A percentile compares a stretch with the other conserved stretches of the same genome.
Conservation (phyloP, 2,113 vertebrate genomes). For the Carollia perspicillata region DNA sequence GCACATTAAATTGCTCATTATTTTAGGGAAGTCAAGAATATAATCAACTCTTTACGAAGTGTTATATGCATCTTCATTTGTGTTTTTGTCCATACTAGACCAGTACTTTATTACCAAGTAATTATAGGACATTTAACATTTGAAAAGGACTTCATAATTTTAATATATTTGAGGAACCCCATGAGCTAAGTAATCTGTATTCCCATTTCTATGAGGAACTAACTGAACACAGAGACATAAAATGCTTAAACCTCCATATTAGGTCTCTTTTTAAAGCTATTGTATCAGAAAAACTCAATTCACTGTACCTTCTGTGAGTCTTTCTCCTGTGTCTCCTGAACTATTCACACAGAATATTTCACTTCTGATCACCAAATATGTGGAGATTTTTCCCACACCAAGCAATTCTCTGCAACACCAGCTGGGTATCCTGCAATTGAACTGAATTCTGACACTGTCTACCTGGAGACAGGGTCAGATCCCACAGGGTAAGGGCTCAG, state of each 20-base stretch:
- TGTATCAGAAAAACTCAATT: background rate
- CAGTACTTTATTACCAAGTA: conserved; percentile 2
- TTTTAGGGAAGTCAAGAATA: conserved; percentile 8
- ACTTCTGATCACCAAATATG: background rate
- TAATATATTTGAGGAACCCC: conserved; percentile 3
- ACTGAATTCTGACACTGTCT: background rate
- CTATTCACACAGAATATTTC: background rate
- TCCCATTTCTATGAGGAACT: conserved; percentile 35
- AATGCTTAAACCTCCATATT: background rate
- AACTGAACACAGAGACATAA: background rate
- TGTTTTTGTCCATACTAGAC: background rate
- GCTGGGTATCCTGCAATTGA: background rate
- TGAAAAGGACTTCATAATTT: conserved; percentile 37
- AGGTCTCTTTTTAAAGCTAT: background rate
- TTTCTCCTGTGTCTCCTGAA: background rate
- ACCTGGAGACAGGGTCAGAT: background rate
- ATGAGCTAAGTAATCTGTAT: conserved; percentile 27
- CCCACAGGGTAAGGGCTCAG: background rate
- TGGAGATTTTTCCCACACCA: background rate
- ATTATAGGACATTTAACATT: conserved; percentile 17
- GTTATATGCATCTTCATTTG: background rate
- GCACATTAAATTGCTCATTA: background rate
- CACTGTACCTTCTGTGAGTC: background rate
- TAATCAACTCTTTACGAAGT: background rate
- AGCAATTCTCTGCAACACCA: background rate